Evolutionary conservation across 2,797 vertebrate species (phyloP), one percentile per base, ranked within the genome.

Genomic region (Xenopus petersii): DNA sequence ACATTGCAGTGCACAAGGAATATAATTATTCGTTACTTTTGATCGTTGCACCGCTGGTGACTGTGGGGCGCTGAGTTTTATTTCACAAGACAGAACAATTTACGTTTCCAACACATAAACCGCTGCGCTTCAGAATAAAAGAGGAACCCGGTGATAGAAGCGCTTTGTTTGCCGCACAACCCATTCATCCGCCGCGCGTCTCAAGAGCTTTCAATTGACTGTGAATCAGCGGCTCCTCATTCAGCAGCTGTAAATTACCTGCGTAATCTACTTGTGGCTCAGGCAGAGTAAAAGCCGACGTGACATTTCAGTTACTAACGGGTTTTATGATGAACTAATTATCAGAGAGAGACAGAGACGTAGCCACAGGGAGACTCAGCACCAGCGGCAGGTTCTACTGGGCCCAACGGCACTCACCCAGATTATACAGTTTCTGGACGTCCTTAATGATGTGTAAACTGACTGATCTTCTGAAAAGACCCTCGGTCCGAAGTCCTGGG

Each of bases 361-460:
- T 5, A 58, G 16, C 6, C 16, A 8, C 17, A 8, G 11, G 17
- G 56, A 17, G 6, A 58, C 21, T 58, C 13, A 75, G 63, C 70
- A 72, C 51, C 42, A 74, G 8, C 54, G 60, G 60, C 64, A 5
- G 5, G 17, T 55, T 48, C 15, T 26, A n/a, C 63, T 67, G 30
- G 15, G 64, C 33, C 1, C 15, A 0, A 0, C 63, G 3, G 24
- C 5, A 21, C 88, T 89, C 84, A 95, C 94, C 94, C 67, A 89
- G 91, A 79, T 93, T 93, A 75, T 92, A 95, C 67, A 93, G 92
- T 66, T 93, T 92, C 91, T 95, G 93, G 61, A 96, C 75, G 51
- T 94, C 93, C 42, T 88, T 94, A 80, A 95, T 88, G 54, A 87
- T 81, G 81, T 94, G 93, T 70, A 92, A 82, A 0, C 80, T 91